A percentile compares a stretch with the other conserved stretches of the same genome.
Conservation (phyloP, 2,888 invertebrate genomes). For the Agrypnus murinus region DNA sequence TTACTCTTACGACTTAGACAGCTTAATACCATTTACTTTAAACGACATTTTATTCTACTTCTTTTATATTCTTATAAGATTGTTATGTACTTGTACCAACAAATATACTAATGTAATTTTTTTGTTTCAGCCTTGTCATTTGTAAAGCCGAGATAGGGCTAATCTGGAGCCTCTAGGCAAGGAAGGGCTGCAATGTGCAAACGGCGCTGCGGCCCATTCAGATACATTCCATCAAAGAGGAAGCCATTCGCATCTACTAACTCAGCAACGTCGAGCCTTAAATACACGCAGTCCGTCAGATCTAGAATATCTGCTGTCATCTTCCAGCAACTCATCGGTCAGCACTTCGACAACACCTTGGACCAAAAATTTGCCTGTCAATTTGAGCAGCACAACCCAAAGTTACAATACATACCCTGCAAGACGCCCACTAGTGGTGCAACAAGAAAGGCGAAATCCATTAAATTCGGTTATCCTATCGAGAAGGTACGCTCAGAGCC, state of each 20-base stretch:
- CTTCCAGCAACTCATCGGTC: conserved; percentile 58
- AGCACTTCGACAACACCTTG: conserved; percentile 13
- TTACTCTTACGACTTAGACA: too few species aligned
- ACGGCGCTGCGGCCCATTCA: conserved; percentile 65
- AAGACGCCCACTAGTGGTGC: conserved; percentile 7
- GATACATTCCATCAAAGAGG: conserved; percentile 65
- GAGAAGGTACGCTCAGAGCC: conserved; percentile 30
- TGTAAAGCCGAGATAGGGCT: conserved; percentile 40
- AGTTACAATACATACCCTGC: conserved; percentile 9
- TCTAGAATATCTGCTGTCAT: conserved; percentile 1
- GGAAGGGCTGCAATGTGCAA: conserved; percentile 69
- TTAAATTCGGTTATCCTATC: conserved; percentile 41
- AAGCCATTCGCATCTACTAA: conserved; percentile 9
- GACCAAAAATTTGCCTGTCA: background rate
- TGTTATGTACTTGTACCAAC: too few species aligned
- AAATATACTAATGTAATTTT: too few species aligned
- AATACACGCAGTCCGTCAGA: conserved; percentile 32
- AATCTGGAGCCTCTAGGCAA: conserved; percentile 58
- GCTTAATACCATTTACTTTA: too few species aligned
- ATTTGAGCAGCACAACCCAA: background rate
- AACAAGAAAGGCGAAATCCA: conserved; percentile 8
- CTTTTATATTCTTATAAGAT: too few species aligned
- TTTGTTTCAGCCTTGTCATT: conserved; percentile 52
- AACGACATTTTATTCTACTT: too few species aligned
- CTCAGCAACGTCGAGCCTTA: conserved; percentile 35